A percentile compares a stretch with the other conserved stretches of the same genome.
These are phyloP conservation scores for Peromyscus melanophrys DNA, from an alignment of 2,797 vertebrate genomes.

Conservation along the genomic window DNA sequence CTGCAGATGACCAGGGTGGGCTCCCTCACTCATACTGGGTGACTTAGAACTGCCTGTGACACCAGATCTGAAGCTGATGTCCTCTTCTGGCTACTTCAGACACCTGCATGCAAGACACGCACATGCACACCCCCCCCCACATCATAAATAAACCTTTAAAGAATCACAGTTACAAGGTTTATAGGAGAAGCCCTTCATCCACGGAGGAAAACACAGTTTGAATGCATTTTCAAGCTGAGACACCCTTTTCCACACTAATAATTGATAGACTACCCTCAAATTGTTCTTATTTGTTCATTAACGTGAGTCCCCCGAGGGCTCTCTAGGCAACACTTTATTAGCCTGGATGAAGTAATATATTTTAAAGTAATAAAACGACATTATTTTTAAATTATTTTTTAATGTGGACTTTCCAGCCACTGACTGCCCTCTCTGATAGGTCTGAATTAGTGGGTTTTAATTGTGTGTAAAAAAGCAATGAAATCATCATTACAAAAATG, in stretches of 20 bases:
- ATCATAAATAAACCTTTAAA: neutral
- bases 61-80: neutral
- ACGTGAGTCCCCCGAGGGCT: slow-evolving; percentile 57
- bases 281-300: slow-evolving; percentile 81
- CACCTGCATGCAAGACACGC: neutral
- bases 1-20: neutral
- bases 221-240: slow-evolving; percentile 37
- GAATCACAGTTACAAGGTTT: neutral
- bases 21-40: neutral
- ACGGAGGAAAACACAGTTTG: neutral
- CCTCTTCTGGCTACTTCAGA: neutral
- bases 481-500: slow-evolving; percentile 77
- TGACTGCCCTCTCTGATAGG: slow-evolving; percentile 79
- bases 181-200: neutral
- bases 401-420: slow-evolving; percentile 81
- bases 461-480: slow-evolving; percentile 83
- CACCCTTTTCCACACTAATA: slow-evolving; percentile 56
- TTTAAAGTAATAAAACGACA: slow-evolving; percentile 83
- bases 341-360: slow-evolving; percentile 75
- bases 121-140: neutral
- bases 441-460: slow-evolving; percentile 84
- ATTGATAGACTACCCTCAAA: slow-evolving; percentile 70
- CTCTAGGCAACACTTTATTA: slow-evolving; percentile 70
- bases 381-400: slow-evolving; percentile 84
- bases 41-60: neutral